Conservation (phyloP, 2,888 invertebrate genomes). For the Melinaea marsaeus region DNA sequence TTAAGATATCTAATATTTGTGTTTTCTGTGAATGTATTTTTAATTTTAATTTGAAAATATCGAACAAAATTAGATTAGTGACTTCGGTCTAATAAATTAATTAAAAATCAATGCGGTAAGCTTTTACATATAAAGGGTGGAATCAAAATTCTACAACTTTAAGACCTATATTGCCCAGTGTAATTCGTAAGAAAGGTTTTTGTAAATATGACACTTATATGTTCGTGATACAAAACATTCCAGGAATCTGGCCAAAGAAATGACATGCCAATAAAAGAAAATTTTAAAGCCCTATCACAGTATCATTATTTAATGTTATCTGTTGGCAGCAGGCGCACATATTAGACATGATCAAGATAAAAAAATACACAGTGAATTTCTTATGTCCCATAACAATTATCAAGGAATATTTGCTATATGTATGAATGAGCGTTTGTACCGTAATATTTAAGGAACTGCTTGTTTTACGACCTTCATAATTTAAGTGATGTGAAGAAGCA, state of each 20-base stretch:
- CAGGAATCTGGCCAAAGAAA: not conserved
- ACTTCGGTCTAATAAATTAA: too few relatives aligned
- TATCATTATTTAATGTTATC: slow-evolving; percentile 28
- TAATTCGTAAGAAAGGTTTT: too few relatives aligned
- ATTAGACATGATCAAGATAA: slow-evolving; percentile 28
- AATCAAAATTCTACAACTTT: too few relatives aligned
- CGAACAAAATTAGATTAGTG: too few relatives aligned
- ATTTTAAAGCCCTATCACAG: slow-evolving; percentile 17
- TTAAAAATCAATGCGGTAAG: too few relatives aligned
- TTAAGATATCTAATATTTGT: not conserved
- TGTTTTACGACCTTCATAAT: slow-evolving; percentile 37
- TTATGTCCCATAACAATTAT: slow-evolving; percentile 60
- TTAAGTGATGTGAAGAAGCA: slow-evolving; percentile 22
- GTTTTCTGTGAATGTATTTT: not conserved
- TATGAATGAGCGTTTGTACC: slow-evolving; percentile 50
- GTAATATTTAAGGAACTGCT: slow-evolving; percentile 61
- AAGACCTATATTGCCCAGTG: too few relatives aligned
- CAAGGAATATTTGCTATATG: slow-evolving; percentile 37
- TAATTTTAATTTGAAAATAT: too few relatives aligned
- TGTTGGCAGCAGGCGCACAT: slow-evolving; percentile 29
- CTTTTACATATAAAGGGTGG: too few relatives aligned
- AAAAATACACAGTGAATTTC: slow-evolving; percentile 42
- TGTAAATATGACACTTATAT: not conserved
- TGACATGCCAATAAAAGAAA: slow-evolving; percentile 20
- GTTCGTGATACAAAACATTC: not conserved